Evolutionary conservation across 1,140 invertebrate genomes (phyloP), one percentile per base, ranked within the genome.

Genomic region (Atopsyche davidsoni): DNA sequence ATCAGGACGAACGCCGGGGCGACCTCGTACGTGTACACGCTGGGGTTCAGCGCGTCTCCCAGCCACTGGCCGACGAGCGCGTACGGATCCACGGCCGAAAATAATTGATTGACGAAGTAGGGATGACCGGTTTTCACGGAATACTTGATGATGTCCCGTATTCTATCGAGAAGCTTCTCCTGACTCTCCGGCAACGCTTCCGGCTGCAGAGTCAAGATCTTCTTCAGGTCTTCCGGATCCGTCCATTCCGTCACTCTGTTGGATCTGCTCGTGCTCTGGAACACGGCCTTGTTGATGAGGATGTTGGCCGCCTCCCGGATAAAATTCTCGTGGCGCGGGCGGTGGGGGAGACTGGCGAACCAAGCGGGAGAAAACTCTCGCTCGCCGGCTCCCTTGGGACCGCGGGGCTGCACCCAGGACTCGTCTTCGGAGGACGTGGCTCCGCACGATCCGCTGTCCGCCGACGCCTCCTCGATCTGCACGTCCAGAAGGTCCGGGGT

Each of bases 1-100:
- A 92, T 90, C 0, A 92, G 62, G 0, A 85, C 87, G 60, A 92
- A 90, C 0, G 91, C 85, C 1, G 90, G 90, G 1, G 89, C 85
- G n/a, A 93, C 89, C 72, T 93, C 90, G 60, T 87, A 93, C 0
- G 90, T 93, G 64, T 93, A 92, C 0, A 91, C 87, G 51, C 86
- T 90, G 0, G 88, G 85, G 70, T 93, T 92, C 3, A 93, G 67
- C 2, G 89, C 84, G 61, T 91, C 87, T 3, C 86, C 87, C 41
- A 91, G 65, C 87, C 88, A 91, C 63, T 92, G 87, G 0, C 85
- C 90, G 23, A 87, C 74, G 18, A 93, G 66, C 1, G 87, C 89
- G 54, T 90, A 92, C 0, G 87, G 87, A 66, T 92, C 89, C n/a
- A 92, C 70, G 2, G 85, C 82, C 1, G 87, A 90, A 65, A 86